Evolutionary conservation across 1,140 invertebrate genomes (phyloP).

Genomic region (Diuraphis noxia): DNA sequence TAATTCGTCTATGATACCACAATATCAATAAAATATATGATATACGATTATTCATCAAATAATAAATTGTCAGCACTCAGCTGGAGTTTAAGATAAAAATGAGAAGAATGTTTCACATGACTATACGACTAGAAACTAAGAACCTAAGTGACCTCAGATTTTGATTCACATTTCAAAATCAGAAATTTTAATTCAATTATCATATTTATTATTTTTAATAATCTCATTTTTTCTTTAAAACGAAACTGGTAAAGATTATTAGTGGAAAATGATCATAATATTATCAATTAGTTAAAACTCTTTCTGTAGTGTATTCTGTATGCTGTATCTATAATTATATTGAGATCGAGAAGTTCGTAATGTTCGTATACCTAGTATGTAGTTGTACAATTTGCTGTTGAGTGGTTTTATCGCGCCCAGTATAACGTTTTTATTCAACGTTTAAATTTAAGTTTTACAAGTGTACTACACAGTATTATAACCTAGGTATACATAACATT

Average conservation of each 20-base stretch:
- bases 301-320: not conserved
- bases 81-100: not conserved
- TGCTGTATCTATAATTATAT: not conserved
- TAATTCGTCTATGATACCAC: too few species aligned
- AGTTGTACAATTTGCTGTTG: not conserved
- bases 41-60: too few species aligned
- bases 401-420: not conserved
- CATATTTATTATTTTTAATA: not conserved
- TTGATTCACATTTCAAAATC: not conserved
- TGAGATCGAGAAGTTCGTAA: not conserved
- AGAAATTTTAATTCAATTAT: not conserved
- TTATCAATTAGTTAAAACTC: not conserved
- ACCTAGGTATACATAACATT: not conserved
- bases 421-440: not conserved
- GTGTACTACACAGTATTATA: not conserved
- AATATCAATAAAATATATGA: too few species aligned
- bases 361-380: not conserved
- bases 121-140: not conserved
- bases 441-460: slow-evolving; percentile 2
- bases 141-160: not conserved
- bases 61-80: too few species aligned
- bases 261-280: not conserved
- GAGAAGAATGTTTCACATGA: not conserved
- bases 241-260: not conserved
- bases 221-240: not conserved